phyloP scores from a whole-genome alignment of 1,140 invertebrate genomes.

The Pteromalus puparum region DNA sequence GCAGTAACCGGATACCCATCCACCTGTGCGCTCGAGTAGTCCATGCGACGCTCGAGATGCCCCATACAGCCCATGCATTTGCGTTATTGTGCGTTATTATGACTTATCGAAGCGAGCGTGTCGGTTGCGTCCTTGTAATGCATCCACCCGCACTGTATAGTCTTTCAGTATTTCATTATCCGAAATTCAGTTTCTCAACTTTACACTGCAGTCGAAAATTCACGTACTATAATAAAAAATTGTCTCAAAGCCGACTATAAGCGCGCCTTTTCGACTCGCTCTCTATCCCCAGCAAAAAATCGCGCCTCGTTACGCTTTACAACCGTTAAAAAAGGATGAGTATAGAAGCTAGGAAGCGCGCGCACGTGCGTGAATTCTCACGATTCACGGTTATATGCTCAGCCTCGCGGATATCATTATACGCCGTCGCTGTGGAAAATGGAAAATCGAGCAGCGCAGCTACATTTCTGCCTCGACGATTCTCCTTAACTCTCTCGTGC shows the following conservation, averaged over 20 bases:
- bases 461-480: not conserved
- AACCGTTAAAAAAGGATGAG: not conserved
- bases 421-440: not conserved
- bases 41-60: too few relatives aligned
- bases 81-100: constrained; percentile 10
- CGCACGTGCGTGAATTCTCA: not conserved
- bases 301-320: not conserved
- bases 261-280: too few relatives aligned
- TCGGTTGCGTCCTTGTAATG: constrained; percentile 56
- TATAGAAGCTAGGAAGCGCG: too few relatives aligned
- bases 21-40: too few relatives aligned
- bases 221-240: too few relatives aligned
- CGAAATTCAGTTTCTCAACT: too few relatives aligned
- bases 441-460: not conserved
- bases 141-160: constrained; percentile 47
- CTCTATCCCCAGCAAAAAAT: not conserved
- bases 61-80: not conserved
- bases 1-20: too few relatives aligned
- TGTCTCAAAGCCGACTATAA: too few relatives aligned
- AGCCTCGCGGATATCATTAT: not conserved
- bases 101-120: constrained; percentile 60
- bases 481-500: not conserved
- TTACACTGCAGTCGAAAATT: too few relatives aligned
- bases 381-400: not conserved
- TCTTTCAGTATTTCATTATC: too few relatives aligned